Conservation (phyloP, 2,888 invertebrate genomes). For the Panorpa germanica region DNA sequence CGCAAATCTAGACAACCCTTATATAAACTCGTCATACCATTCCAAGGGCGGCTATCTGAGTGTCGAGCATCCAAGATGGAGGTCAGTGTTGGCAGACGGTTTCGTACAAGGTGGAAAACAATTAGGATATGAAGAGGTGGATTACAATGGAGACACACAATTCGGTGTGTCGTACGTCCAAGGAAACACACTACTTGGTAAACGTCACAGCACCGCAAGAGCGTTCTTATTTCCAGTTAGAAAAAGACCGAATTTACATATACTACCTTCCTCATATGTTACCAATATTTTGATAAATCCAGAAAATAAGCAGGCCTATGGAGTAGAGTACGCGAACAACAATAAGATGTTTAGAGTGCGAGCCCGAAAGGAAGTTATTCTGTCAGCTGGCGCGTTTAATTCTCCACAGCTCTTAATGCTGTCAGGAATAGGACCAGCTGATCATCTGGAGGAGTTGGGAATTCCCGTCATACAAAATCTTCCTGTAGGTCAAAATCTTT, state of each 20-base stretch:
- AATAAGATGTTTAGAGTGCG: conserved; percentile 29
- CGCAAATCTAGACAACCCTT: conserved; percentile 54
- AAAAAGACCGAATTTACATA: conserved; percentile 36
- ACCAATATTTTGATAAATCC: conserved; percentile 37
- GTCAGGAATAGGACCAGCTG: conserved; percentile 50
- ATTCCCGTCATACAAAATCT: conserved; percentile 35
- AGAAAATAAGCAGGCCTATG: conserved; percentile 32
- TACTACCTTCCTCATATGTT: conserved; percentile 38
- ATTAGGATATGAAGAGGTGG: conserved; percentile 23
- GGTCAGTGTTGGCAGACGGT: conserved; percentile 21
- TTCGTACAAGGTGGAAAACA: conserved; percentile 22
- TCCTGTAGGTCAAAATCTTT: conserved; percentile 44
- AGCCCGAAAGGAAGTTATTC: conserved; percentile 49
- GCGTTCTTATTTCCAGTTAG: conserved; percentile 38
- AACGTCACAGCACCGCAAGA: conserved; percentile 31
- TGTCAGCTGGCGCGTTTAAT: conserved; percentile 58
- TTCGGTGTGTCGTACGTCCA: conserved; percentile 24
- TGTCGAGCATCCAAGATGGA: conserved; percentile 23
- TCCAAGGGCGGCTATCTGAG: conserved; percentile 23
- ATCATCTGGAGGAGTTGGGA: conserved; percentile 31
- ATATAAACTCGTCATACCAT: conserved; percentile 28
- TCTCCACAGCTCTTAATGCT: conserved; percentile 61
- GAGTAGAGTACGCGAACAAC: conserved; percentile 35
- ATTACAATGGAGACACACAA: conserved; percentile 23
- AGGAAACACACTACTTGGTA: conserved; percentile 27